Percentiles rank a stretch among this genome's conserved stretches.
phyloP scores from a whole-genome alignment of 2,888 invertebrate species.

The Drosophila heteroneura region DNA sequence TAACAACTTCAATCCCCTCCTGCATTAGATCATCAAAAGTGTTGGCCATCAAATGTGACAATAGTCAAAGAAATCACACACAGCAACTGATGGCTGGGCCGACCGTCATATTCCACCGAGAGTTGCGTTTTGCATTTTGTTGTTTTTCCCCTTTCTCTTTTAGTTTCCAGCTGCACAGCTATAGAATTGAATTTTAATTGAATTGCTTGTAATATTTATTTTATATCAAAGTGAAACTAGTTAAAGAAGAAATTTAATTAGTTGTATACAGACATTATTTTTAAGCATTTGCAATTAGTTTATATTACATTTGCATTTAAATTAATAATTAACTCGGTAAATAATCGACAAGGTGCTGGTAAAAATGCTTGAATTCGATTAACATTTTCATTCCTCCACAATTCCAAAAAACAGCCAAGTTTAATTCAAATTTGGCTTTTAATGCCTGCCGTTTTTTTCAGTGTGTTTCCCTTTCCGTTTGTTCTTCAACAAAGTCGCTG shows the following conservation, averaged over 20 bases:
- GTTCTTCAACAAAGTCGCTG: slow-evolving; percentile 41
- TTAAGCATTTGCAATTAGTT: not conserved
- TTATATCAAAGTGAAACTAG: not conserved
- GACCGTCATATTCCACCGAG: not conserved
- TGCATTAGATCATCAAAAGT: slow-evolving; percentile 73
- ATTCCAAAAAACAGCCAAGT: not conserved
- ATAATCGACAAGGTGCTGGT: too few relatives aligned
- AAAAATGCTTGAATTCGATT: not conserved
- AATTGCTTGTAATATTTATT: not conserved
- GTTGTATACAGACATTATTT: not conserved
- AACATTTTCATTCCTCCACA: not conserved
- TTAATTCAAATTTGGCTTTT: not conserved
- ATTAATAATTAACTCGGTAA: not conserved
- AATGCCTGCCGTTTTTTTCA: slow-evolving; percentile 3
- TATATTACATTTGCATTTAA: not conserved
- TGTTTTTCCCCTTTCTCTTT: not conserved
- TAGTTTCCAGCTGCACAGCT: not conserved
- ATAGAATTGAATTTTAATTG: not conserved
- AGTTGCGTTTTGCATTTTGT: not conserved
- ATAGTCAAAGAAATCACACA: slow-evolving; percentile 48
- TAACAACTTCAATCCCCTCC: not conserved
- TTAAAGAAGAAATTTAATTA: not conserved
- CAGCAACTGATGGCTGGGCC: slow-evolving; percentile 7
- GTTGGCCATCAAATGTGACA: slow-evolving; percentile 76
- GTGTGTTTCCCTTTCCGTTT: slow-evolving; percentile 48